phyloP scores from a whole-genome alignment of 2,888 invertebrate species.

The Cataglyphis altisquamis region DNA sequence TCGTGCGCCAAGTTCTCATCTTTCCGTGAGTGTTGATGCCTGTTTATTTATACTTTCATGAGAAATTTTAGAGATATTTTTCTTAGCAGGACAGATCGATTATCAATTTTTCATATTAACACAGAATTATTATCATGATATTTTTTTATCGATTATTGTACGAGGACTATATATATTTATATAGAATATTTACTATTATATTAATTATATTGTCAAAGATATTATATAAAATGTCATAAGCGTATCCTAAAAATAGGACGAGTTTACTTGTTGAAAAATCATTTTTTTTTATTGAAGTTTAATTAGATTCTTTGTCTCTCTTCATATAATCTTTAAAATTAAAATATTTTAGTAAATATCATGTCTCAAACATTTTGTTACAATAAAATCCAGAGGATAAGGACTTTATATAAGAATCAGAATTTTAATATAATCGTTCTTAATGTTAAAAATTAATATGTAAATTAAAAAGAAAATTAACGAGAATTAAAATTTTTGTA shows the following conservation, averaged over 20 bases:
- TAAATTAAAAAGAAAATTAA: neutral
- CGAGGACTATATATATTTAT: neutral
- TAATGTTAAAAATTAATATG: neutral
- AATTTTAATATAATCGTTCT: neutral
- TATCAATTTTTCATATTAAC: neutral
- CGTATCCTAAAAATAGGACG: neutral
- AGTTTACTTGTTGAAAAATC: neutral
- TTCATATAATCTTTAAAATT: neutral
- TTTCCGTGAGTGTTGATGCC: slow-evolving; percentile 27
- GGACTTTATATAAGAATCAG: neutral
- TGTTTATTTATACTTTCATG: slow-evolving; percentile 20
- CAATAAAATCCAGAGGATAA: neutral
- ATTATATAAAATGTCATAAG: neutral
- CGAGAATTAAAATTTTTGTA: neutral
- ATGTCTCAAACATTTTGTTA: neutral
- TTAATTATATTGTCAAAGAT: neutral
- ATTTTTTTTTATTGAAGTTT: neutral
- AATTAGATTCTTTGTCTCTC: neutral
- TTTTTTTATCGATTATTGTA: slow-evolving; percentile 1
- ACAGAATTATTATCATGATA: neutral
- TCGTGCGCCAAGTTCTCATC: slow-evolving; percentile 26
- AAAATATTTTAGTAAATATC: slow-evolving; percentile 2
- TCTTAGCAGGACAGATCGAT: neutral
- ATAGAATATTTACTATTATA: neutral
- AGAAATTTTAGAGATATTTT: neutral